Conservation (phyloP, 2,888 invertebrate genomes). For the Chaetoderma sp. region DNA sequence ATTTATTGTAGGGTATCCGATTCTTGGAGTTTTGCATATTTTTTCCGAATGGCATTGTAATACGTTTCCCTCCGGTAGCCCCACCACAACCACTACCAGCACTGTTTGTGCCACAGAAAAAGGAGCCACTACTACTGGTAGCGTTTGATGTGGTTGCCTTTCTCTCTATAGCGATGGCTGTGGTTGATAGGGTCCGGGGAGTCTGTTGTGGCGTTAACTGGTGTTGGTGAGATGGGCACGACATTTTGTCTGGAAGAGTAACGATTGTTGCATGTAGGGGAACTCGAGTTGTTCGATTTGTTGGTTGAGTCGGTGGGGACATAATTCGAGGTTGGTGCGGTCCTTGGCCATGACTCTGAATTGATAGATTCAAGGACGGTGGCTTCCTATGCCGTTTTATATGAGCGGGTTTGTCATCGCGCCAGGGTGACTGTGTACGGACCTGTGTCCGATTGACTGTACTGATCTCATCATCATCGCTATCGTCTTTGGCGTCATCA, state of each 20-base stretch:
- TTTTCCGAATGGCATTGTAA: too few relatives aligned
- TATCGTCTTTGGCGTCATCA: background rate
- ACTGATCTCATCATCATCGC: background rate
- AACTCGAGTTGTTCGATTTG: background rate
- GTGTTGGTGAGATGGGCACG: constrained; percentile 2
- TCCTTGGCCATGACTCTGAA: background rate
- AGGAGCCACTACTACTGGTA: too few relatives aligned
- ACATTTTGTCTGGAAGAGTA: constrained; percentile 1
- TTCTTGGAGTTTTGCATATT: too few relatives aligned
- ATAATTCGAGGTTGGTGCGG: constrained; percentile 5
- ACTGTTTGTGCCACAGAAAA: too few relatives aligned
- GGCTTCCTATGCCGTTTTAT: background rate
- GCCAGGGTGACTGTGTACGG: constrained; percentile 5
- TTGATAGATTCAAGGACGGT: background rate
- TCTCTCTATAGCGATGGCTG: too few relatives aligned
- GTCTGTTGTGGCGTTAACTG: too few relatives aligned
- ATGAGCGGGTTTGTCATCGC: background rate
- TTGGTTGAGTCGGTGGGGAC: background rate
- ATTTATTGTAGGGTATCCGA: too few relatives aligned
- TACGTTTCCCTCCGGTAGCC: too few relatives aligned
- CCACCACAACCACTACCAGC: too few relatives aligned
- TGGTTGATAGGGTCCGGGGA: too few relatives aligned
- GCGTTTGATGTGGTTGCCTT: too few relatives aligned
- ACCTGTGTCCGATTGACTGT: background rate
- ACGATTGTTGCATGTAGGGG: background rate